Percentiles rank a stretch among this genome's conserved stretches.
Conservation (phyloP, 2,113 vertebrate species). For the Marmota monax region DNA sequence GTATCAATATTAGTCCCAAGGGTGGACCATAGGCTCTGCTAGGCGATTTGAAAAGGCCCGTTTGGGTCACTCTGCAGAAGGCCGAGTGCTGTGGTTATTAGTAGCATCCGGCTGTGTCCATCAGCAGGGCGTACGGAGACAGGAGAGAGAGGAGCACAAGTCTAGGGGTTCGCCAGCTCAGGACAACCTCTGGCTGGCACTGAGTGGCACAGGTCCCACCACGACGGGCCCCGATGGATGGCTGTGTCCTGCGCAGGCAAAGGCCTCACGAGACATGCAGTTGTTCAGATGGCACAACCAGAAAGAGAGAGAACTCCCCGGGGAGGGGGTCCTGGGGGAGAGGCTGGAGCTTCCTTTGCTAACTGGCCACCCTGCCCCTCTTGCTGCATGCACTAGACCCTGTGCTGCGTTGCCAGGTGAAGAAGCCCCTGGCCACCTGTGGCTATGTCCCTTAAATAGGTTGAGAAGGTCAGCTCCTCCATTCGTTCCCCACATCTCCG, state of each 20-base stretch:
- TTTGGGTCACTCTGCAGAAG: too few relatives aligned
- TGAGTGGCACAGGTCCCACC: too few relatives aligned
- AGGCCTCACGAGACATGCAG: too few relatives aligned
- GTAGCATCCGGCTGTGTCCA: rapidly evolving
- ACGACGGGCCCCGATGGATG: rapidly evolving
- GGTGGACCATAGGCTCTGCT: neutral
- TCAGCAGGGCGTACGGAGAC: neutral
- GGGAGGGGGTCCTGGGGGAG: neutral
- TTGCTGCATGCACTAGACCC: too few relatives aligned
- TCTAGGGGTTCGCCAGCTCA: too few relatives aligned
- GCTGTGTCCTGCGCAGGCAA: too few relatives aligned
- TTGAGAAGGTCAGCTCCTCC: neutral
- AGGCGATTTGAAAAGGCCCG: neutral
- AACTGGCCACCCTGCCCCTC: neutral
- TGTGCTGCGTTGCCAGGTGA: neutral
- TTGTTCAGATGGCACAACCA: neutral
- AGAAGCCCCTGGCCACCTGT: neutral
- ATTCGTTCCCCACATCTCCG: neutral
- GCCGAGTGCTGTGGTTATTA: rapidly evolving
- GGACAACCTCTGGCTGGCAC: too few relatives aligned
- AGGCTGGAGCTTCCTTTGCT: neutral
- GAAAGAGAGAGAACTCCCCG: too few relatives aligned
- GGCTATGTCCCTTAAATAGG: too few relatives aligned
- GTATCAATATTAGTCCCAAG: too few relatives aligned
- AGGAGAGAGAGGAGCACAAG: too few relatives aligned